Evolutionary conservation across 2,888 invertebrate species (phyloP), one percentile per base, ranked within the genome.

Genomic region (Thecophora atra): DNA sequence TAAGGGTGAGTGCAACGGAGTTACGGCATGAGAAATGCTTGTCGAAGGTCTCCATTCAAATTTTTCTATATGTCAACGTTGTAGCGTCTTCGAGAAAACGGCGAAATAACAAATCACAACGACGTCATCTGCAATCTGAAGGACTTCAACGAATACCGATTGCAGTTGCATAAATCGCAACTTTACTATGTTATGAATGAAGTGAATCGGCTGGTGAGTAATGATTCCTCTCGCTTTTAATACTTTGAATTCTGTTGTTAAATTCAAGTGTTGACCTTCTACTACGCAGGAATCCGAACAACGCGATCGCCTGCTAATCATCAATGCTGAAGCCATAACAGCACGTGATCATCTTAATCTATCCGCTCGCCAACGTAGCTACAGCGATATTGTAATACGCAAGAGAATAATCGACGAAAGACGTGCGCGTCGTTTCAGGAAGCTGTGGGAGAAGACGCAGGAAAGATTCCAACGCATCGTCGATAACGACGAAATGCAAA

Each of bases 81-180:
- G 11, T 26, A 83, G 77, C 84, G 88, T 37, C 86, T 91, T 83
- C 87, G 88, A 56, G 74, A 83, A 15, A 88, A 89, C 5, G 90
- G 90, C 1, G 89, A 88, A 78, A 89, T 90, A 74, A 90, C 91
- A 0, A 85, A 87, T 19, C 87, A 90, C 26, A 89, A 89, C 1
- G 87, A 90, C 69, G 91, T 91, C 0, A 88, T 91, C 1, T 91
- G 91, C 80, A 88, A 89, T 1, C 81, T 91, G 21, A 89, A 89
- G 74, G 91, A 91, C 77, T 91, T 91, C 80, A 91, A 91, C 79
- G 88, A 89, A 75, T 91, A 91, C 84, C 88, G 91, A 70, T 88
- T 89, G 76, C 90, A 89, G 76, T 81, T 91, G 69, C 89, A 89
- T 76, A 88, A 89, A 73, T 87, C 88, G 21, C 89, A 89, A 75